These are phyloP conservation scores for Proisotoma minuta DNA, from an alignment of 2,888 invertebrate species.

Conservation along the genomic window DNA sequence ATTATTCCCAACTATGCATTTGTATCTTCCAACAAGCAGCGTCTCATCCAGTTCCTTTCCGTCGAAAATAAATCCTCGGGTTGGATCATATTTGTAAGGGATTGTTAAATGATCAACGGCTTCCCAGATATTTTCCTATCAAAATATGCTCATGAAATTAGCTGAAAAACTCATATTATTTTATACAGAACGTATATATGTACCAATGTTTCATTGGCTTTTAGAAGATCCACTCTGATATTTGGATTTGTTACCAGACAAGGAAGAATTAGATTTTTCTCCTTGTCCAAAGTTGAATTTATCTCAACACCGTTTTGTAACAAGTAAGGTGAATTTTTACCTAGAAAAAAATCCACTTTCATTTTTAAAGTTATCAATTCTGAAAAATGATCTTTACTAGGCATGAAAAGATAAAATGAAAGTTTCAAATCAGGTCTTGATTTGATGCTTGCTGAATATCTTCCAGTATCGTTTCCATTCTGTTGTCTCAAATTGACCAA, in stretches of 20 bases:
- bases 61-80: constrained; percentile 24
- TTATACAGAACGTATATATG: too few species aligned
- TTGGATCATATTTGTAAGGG: constrained; percentile 33
- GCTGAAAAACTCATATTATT: too few species aligned
- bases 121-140: too few species aligned
- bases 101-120: too few species aligned
- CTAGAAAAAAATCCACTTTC: constrained; percentile 1
- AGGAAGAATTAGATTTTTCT: constrained; percentile 18
- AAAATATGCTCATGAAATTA: too few species aligned
- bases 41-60: background rate
- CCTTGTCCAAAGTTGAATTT: constrained; percentile 23
- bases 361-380: background rate
- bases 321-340: constrained; percentile 23
- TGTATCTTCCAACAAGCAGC: constrained; percentile 18
- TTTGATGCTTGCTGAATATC: constrained; percentile 26
- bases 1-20: constrained; percentile 30
- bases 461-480: constrained; percentile 32
- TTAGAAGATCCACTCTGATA: constrained; percentile 17
- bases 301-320: constrained; percentile 23
- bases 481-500: constrained; percentile 32
- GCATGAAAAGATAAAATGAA: constrained; percentile 35
- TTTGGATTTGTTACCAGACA: constrained; percentile 30
- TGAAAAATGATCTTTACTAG: constrained; percentile 20
- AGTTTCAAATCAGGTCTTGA: constrained; percentile 19
- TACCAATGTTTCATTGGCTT: background rate